Base-by-base conservation (phyloP, 2,113 vertebrate species). In the Collichthys lucidus region DNA sequence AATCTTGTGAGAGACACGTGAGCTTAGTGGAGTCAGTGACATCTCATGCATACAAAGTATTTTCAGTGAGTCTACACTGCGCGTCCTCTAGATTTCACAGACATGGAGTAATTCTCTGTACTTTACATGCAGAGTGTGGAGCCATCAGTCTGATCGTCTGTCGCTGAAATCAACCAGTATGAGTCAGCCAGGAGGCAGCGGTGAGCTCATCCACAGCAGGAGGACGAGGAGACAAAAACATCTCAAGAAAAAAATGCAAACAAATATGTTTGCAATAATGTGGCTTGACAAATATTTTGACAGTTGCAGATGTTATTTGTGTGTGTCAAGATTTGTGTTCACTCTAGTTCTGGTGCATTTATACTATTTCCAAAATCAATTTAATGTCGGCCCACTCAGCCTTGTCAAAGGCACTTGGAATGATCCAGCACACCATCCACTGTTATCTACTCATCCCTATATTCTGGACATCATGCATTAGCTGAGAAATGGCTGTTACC, bases 401-500 rank as follows among this genome's bases (percentile, higher is more conserved):
- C 70, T 76, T 81, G 55, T 77, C 72, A 77, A 24, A 80, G 20
- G 44, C 31, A 78, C 35, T 83, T 90, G 76, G 59, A 72, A 61
- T 77, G 68, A 87, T 75, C 82, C 70, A 68, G 66, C 16, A 74
- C 89, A 86, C 69, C 55, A 47, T 72, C 40, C 77, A 42, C 57
- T 6, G 73, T 81, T 86, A 85, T 86, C 76, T 65, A 72, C 59
- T 77, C 80, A 64, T 79, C 60, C 57, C 31, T 62, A 60, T 81
- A 74, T 76, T 75, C 59, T 89, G 61, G 74, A 80, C 69, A 59
- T 74, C 29, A 49, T 82, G 72, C 74, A 81, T 83, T 74, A 67
- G 52, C 60, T 71, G 53, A 77, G 52, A 86, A 79, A 80, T 71
- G 55, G n/a, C 61, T 56, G 86, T 86, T 88, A 67, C 81, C 89